A percentile compares a stretch with the other conserved stretches of the same genome.
Conservation (phyloP, 2,888 invertebrate genomes). For the Tanaodytes sp. region DNA sequence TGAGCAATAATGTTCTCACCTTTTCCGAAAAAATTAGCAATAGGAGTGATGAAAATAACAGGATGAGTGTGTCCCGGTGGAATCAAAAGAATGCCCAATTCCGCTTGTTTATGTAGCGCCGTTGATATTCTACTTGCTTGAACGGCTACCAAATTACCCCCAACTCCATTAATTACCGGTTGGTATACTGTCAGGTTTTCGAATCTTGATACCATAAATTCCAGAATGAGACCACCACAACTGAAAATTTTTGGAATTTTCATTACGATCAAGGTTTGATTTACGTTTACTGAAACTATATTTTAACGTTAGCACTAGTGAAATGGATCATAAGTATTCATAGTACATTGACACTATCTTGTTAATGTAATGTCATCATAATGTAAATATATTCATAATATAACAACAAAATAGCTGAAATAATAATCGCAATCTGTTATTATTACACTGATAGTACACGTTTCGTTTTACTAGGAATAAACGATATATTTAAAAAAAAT, state of each 20-base stretch:
- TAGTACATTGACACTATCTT: too few relatives aligned
- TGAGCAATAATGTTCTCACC: too few relatives aligned
- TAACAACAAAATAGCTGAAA: too few relatives aligned
- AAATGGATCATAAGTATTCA: too few relatives aligned
- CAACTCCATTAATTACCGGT: slow-evolving; percentile 88
- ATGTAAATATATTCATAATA: too few relatives aligned
- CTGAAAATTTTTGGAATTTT: slow-evolving; percentile 70
- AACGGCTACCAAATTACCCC: slow-evolving; percentile 86
- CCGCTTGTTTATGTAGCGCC: slow-evolving; percentile 79
- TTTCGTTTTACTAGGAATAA: too few relatives aligned
- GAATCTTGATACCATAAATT: slow-evolving; percentile 80
- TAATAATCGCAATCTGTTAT: too few relatives aligned
- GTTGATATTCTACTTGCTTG: slow-evolving; percentile 85
- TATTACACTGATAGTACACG: too few relatives aligned
- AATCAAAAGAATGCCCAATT: slow-evolving; percentile 77
- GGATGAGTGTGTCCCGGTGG: slow-evolving; percentile 75
- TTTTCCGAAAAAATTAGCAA: slow-evolving; percentile 79
- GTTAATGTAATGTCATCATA: too few relatives aligned
- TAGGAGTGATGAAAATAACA: slow-evolving; percentile 77
- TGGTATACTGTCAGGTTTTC: slow-evolving; percentile 87
- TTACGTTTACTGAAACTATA: too few relatives aligned
- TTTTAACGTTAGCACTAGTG: too few relatives aligned
- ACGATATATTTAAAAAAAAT: too few relatives aligned
- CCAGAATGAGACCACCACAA: slow-evolving; percentile 83
- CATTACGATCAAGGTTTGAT: not conserved